Evolutionary conservation across 2,113 vertebrate species (phyloP).

Genomic region (Cercopithecus mona): DNA sequence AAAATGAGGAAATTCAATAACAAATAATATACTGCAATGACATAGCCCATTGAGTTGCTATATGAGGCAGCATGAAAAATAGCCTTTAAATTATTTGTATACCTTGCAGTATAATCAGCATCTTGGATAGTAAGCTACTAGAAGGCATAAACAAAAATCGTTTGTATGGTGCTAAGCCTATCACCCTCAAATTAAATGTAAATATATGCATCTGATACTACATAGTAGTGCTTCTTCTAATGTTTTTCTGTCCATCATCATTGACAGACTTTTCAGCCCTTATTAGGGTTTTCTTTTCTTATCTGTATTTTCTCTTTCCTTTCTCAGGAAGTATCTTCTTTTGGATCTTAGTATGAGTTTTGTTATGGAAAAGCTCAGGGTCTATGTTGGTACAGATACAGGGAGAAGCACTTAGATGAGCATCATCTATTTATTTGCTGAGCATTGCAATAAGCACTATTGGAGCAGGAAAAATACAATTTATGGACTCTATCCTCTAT

Average conservation of each 20-base stretch:
- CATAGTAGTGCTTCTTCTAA: not conserved
- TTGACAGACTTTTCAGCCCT: not conserved
- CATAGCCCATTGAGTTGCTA: slow-evolving; percentile 49
- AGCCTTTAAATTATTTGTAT: slow-evolving; percentile 58
- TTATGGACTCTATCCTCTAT: not conserved
- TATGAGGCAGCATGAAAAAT: slow-evolving; percentile 62
- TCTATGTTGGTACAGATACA: not conserved
- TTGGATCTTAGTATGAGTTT: not conserved
- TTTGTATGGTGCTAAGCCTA: slow-evolving; percentile 14
- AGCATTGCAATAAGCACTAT: not conserved
- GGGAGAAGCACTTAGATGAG: not conserved
- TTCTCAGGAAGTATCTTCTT: not conserved
- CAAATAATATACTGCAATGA: slow-evolving; percentile 73
- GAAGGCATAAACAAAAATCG: slow-evolving; percentile 45
- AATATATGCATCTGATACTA: not conserved
- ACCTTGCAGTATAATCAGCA: slow-evolving; percentile 34
- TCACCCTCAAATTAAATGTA: not conserved
- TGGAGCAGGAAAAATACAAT: slow-evolving; percentile 23
- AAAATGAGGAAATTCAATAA: slow-evolving; percentile 72
- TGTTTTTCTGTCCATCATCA: not conserved
- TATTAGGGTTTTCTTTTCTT: not conserved
- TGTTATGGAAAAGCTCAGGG: slow-evolving; percentile 29
- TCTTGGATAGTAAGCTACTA: slow-evolving; percentile 55
- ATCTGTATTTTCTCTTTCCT: slow-evolving; percentile 3
- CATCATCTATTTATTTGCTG: slow-evolving; percentile 9